Conservation (phyloP, 2,888 invertebrate species). For the Troides oblongomaculatus region DNA sequence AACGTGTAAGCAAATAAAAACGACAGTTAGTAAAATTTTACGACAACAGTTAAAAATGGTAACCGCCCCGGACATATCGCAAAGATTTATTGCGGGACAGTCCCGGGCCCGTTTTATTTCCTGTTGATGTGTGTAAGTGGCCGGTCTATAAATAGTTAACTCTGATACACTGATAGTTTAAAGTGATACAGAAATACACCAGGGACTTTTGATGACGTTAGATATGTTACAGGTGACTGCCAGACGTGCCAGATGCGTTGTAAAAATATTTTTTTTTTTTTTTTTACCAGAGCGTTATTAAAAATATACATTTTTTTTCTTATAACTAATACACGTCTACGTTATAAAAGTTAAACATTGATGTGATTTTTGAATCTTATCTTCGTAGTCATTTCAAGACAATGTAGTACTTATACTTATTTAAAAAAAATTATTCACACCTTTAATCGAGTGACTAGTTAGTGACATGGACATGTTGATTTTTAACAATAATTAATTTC, state of each 20-base stretch:
- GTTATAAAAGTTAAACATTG: too few species aligned
- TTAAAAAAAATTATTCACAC: too few species aligned
- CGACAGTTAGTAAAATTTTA: background rate
- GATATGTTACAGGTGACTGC: background rate
- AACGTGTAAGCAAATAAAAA: background rate
- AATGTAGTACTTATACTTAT: too few species aligned
- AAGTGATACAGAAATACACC: slow-evolving; percentile 14
- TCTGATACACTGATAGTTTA: slow-evolving; percentile 2
- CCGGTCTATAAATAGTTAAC: slow-evolving; percentile 3
- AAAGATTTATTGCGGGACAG: slow-evolving; percentile 10
- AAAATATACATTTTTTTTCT: background rate
- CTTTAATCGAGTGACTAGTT: too few species aligned
- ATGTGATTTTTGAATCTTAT: too few species aligned
- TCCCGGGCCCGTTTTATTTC: slow-evolving; percentile 17
- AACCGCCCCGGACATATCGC: slow-evolving; percentile 3
- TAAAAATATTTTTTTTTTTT: background rate
- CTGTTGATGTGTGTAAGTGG: slow-evolving; percentile 17
- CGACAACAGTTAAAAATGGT: slow-evolving; percentile 7
- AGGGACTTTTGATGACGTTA: slow-evolving; percentile 17
- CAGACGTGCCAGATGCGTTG: background rate
- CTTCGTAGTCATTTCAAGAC: too few species aligned
- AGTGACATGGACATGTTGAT: too few species aligned
- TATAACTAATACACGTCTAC: too few species aligned
- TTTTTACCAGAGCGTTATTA: background rate
- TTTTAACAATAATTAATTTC: too few species aligned